Percentiles rank a stretch among this genome's conserved stretches.
Evolutionary conservation across 2,888 invertebrate genomes (phyloP).

Genomic region (Apamea crenata): DNA sequence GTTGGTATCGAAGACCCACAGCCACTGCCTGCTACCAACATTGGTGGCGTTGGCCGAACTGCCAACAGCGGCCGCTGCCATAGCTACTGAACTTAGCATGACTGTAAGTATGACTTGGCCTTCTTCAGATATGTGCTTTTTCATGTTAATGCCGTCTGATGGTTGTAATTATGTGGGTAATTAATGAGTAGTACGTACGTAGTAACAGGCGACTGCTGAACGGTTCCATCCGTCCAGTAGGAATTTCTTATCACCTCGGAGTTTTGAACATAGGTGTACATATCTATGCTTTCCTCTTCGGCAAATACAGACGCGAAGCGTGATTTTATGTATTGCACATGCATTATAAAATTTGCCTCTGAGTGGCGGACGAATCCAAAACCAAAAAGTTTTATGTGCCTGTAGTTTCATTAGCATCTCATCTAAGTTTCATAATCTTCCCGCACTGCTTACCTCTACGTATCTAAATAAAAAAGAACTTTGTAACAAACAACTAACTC

Average conservation of each 20-base stretch:
- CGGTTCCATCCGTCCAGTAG: no score
- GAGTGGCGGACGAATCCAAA: no score
- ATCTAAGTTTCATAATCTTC: neutral
- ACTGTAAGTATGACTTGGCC: conserved; percentile 83
- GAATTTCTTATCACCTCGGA: no score
- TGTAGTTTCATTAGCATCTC: neutral
- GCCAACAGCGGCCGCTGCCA: conserved; percentile 92
- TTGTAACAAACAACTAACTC: neutral
- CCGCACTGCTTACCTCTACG: no score
- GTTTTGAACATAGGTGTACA: no score
- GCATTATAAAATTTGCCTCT: neutral
- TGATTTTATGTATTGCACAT: no score
- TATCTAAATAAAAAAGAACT: neutral
- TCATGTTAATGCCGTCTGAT: neutral
- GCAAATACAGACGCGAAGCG: no score
- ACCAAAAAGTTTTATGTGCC: neutral
- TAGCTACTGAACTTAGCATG: conserved; percentile 94
- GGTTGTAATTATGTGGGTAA: no score
- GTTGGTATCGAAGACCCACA: conserved; percentile 94
- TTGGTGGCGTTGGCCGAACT: conserved; percentile 92
- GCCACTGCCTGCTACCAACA: conserved; percentile 94
- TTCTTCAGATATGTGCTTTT: neutral
- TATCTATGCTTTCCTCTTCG: no score
- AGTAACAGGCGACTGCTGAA: no score
- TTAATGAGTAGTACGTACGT: no score